These are phyloP conservation scores for Eudyptes chrysolophus DNA, from an alignment of 2,113 vertebrate genomes.

Conservation along the genomic window DNA sequence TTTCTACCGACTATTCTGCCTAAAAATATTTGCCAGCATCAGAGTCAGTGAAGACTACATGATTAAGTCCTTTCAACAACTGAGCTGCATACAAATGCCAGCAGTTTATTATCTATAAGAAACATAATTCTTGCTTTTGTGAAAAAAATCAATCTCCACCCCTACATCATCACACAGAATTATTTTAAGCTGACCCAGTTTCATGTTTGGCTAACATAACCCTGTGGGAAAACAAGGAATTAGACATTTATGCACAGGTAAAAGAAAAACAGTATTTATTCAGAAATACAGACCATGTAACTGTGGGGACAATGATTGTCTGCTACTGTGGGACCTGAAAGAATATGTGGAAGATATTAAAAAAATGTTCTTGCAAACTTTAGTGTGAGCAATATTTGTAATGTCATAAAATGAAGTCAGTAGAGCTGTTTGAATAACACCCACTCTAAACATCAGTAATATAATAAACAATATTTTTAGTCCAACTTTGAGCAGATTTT, in stretches of 20 bases:
- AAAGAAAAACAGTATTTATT: not conserved
- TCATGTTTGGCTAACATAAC: not conserved
- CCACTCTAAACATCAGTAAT: not conserved
- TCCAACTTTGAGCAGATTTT: not conserved
- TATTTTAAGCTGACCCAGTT: slow-evolving; percentile 32
- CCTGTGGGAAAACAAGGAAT: not conserved
- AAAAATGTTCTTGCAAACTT: not conserved
- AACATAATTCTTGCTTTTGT: not conserved
- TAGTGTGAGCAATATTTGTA: not conserved
- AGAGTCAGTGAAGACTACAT: not conserved
- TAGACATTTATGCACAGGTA: not conserved
- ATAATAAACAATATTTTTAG: not conserved
- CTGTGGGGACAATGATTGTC: not conserved
- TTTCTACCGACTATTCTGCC: not conserved
- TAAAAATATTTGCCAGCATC: not conserved
- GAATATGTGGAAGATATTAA: not conserved
- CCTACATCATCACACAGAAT: not conserved
- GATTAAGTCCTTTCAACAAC: not conserved
- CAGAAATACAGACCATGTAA: not conserved
- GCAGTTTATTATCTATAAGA: not conserved
- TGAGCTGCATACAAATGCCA: not conserved
- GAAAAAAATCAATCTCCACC: not conserved
- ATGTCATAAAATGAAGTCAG: not conserved
- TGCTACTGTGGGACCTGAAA: not conserved
- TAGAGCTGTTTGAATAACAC: not conserved